phyloP scores from a whole-genome alignment of 2,797 vertebrate species.

The Hozukius guyotensis region DNA sequence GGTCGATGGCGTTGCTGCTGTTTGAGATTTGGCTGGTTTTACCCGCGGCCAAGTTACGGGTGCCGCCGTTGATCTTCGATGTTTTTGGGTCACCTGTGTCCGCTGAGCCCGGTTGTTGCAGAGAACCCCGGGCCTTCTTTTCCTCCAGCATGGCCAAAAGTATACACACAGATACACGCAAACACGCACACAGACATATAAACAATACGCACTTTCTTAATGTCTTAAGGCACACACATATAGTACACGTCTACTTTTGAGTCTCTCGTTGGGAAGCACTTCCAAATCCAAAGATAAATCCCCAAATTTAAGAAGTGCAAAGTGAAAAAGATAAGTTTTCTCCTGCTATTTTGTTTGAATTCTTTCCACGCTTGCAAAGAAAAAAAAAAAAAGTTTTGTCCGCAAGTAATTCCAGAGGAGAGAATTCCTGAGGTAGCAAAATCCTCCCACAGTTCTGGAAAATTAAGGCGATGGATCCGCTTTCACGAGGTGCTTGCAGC shows the following conservation, averaged over 20 bases:
- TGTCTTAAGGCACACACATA: neutral
- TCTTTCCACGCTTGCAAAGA: neutral
- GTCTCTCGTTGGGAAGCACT: neutral
- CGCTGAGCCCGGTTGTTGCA: neutral
- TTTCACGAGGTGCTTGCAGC: neutral
- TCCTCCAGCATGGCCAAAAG: conserved; percentile 60
- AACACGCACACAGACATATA: neutral
- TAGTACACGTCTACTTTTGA: neutral
- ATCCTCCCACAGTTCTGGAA: neutral
- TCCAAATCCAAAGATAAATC: neutral
- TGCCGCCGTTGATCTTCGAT: neutral
- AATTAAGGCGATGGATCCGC: neutral
- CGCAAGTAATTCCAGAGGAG: neutral
- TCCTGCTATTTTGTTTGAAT: neutral
- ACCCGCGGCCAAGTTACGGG: neutral
- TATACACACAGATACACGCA: neutral
- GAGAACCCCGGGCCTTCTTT: conserved; percentile 22
- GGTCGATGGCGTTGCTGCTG: neutral
- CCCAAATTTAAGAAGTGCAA: neutral
- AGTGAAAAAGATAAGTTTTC: neutral
- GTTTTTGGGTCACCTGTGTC: neutral
- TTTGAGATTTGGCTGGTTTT: neutral
- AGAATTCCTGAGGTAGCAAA: neutral
- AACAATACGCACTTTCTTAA: neutral
- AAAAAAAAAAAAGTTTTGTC: neutral